Conservation (phyloP, 2,888 invertebrate genomes). For the Perizoma affinitatum region DNA sequence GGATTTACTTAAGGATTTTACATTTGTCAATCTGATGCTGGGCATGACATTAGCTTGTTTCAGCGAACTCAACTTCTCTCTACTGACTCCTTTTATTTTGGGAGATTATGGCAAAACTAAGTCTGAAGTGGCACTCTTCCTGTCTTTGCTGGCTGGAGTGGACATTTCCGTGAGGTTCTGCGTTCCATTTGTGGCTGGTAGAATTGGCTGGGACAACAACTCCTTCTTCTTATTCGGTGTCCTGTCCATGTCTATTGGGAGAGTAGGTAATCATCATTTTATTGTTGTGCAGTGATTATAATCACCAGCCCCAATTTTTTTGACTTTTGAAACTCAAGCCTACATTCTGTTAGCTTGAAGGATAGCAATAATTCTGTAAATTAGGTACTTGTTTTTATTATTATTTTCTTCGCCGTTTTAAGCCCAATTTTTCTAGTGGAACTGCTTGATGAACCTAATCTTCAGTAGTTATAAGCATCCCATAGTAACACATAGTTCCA, state of each 20-base stretch:
- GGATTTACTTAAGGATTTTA: slow-evolving; percentile 87
- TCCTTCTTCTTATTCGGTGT: slow-evolving; percentile 89
- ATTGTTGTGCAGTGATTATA: not conserved
- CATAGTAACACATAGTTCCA: too few relatives aligned
- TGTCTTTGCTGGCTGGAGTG: slow-evolving; percentile 87
- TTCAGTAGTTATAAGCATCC: too few relatives aligned
- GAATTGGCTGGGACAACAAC: slow-evolving; percentile 88
- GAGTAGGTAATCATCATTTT: slow-evolving; percentile 75
- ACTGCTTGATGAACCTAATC: too few relatives aligned
- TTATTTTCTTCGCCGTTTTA: too few relatives aligned
- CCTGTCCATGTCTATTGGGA: slow-evolving; percentile 86
- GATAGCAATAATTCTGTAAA: too few relatives aligned
- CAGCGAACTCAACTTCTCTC: slow-evolving; percentile 89
- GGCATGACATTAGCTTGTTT: slow-evolving; percentile 89
- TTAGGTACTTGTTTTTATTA: too few relatives aligned
- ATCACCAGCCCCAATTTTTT: not conserved
- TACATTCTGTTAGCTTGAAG: too few relatives aligned
- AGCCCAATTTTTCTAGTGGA: too few relatives aligned
- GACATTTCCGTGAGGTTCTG: slow-evolving; percentile 87
- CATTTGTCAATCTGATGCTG: slow-evolving; percentile 88
- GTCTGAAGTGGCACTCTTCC: slow-evolving; percentile 86
- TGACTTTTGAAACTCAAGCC: not conserved
- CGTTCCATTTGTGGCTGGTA: slow-evolving; percentile 87
- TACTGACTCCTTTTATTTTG: slow-evolving; percentile 89
- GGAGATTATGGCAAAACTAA: slow-evolving; percentile 86